Conservation (phyloP, 2,113 vertebrate species). For the Chinchilla lanigera region DNA sequence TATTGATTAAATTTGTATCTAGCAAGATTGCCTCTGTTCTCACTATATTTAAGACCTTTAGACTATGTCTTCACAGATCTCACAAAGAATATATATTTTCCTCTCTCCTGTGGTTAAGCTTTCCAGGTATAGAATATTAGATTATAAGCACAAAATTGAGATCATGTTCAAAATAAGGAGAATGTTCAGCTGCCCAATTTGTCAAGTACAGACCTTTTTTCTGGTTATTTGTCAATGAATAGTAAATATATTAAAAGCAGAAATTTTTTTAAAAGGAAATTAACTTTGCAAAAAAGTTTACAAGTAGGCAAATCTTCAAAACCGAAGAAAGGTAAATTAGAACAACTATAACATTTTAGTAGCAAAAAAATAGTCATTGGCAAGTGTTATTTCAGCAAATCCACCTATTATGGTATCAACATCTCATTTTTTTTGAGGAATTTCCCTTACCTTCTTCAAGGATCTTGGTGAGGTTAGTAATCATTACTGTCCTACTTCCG, state of each 20-base stretch:
- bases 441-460: neutral
- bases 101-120: neutral
- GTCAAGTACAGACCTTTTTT: neutral
- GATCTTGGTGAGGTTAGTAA: neutral
- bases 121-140: conserved; percentile 23
- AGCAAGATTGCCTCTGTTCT: neutral
- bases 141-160: neutral
- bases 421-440: neutral
- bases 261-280: neutral
- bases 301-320: conserved; percentile 16
- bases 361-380: neutral
- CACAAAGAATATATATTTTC: neutral
- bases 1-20: conserved; percentile 33
- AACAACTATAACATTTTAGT: conserved; percentile 28
- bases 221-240: conserved; percentile 12
- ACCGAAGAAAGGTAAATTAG: conserved; percentile 29
- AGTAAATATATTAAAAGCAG: neutral
- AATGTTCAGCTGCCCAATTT: neutral
- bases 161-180: conserved; percentile 40
- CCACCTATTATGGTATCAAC: neutral
- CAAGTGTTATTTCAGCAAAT: neutral
- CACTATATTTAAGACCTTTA: neutral
- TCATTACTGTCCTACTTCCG: neutral
- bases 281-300: neutral
- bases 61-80: neutral